Evolutionary conservation across 2,797 vertebrate genomes (phyloP), one percentile per base, ranked within the genome.

Genomic region (Podarcis lilfordi): DNA sequence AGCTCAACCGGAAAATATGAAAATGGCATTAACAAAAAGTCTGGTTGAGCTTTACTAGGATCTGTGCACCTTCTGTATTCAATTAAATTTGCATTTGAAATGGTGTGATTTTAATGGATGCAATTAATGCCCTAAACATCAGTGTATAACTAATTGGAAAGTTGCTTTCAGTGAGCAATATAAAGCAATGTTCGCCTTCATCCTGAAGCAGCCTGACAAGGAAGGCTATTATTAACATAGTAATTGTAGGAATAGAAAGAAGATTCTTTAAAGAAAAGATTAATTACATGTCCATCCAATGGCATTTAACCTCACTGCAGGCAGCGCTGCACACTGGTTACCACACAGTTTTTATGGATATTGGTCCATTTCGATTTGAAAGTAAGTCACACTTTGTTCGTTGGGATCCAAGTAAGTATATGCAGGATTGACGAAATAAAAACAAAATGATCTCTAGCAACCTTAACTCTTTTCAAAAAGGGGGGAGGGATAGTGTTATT

Each of bases 71-170:
- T 35, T 64, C 13, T 1, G 0, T 77, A 71, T 43, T 40, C 74
- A 77, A 9, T 87, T 50, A 80, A 72, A 84, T 77, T 29, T 43
- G 79, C 77, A 37, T 75, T 29, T 87, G 72, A 50, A 82, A n/a
- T 81, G 68, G 9, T 17, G n/a, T 25, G 5, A 19, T 50, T 84
- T 75, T 85, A 85, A 85, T 27, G 72, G n/a, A 61, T 27, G 21
- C 69, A 37, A 5, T 74, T 75, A 61, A 75, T 69, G 9, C 27
- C 35, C 40, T 32, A 37, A 32, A 35, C 37, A 29, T 7, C 8
- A 61, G 17, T 68, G 74, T 45, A 86, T 32, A 50, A 45, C 37
- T 66, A 85, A 45, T 78, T 78, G 29, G 21, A 45, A 68, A 3
- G n/a, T 78, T 78, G 59, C 15, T 86, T 76, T 68, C 40, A 25